Conservation (phyloP, 2,113 vertebrate genomes). For the Ellobius talpinus region DNA sequence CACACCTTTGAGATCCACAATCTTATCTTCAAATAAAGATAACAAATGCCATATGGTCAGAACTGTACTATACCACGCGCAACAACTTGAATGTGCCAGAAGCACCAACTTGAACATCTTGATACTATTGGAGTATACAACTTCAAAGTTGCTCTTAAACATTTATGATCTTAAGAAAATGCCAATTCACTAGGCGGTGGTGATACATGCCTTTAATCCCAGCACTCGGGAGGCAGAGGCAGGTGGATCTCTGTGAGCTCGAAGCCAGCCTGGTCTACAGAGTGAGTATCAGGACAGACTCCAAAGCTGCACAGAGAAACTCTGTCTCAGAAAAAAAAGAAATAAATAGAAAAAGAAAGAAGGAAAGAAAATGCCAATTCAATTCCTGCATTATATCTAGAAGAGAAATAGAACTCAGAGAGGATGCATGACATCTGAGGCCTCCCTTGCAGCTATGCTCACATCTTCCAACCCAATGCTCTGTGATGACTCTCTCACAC, state of each 20-base stretch:
- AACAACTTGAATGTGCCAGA: not conserved
- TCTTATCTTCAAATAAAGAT: not conserved
- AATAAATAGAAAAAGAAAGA: no score
- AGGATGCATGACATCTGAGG: not conserved
- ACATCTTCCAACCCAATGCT: not conserved
- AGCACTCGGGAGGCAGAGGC: no score
- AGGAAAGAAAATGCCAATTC: not conserved
- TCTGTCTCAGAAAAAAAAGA: no score
- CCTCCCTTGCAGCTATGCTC: not conserved
- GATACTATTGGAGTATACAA: not conserved
- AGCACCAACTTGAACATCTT: not conserved
- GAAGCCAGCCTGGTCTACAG: no score
- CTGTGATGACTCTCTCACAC: not conserved
- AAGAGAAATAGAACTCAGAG: not conserved
- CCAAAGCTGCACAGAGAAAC: no score
- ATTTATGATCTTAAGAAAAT: not conserved
- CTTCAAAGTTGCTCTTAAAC: not conserved
- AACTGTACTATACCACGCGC: not conserved
- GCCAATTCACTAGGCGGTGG: no score
- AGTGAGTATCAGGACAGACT: no score
- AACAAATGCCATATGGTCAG: not conserved
- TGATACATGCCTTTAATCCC: no score
- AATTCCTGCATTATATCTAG: not conserved
- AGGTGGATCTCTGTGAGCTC: no score
- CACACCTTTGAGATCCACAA: not conserved